phyloP scores from a whole-genome alignment of 2,888 invertebrate species.

The Oxytorus armatus region DNA sequence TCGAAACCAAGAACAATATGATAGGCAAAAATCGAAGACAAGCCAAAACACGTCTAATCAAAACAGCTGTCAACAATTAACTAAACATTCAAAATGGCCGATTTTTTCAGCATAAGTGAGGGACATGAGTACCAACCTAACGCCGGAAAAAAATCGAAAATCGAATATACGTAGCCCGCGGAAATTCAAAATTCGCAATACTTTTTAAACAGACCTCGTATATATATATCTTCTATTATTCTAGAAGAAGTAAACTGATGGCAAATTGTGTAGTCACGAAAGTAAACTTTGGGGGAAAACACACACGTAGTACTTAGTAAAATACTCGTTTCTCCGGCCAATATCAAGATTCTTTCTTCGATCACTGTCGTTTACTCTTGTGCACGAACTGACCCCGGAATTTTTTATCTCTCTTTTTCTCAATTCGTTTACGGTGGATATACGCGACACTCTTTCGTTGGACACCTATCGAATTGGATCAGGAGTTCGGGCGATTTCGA shows the following conservation, averaged over 20 bases:
- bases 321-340: conserved; percentile 25
- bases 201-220: too few relatives aligned
- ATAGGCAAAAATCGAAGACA: too few relatives aligned
- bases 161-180: too few relatives aligned
- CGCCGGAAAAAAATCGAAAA: too few relatives aligned
- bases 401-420: conserved; percentile 55
- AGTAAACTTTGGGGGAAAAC: conserved; percentile 25
- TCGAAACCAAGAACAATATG: too few relatives aligned
- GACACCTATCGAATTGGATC: conserved; percentile 77
- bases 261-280: conserved; percentile 53
- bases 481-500: conserved; percentile 65
- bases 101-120: too few relatives aligned
- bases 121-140: too few relatives aligned
- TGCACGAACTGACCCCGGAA: conserved; percentile 50
- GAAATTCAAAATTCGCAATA: too few relatives aligned
- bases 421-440: conserved; percentile 74
- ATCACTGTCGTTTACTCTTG: conserved; percentile 56
- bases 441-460: conserved; percentile 65
- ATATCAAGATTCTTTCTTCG: conserved; percentile 27
- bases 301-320: neutral
- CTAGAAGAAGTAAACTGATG: neutral
- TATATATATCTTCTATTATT: neutral
- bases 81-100: too few relatives aligned
- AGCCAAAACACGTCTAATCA: too few relatives aligned
- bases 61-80: too few relatives aligned